These are phyloP conservation scores for Macropodus opercularis DNA, from an alignment of 2,797 vertebrate species.

Conservation along the genomic window DNA sequence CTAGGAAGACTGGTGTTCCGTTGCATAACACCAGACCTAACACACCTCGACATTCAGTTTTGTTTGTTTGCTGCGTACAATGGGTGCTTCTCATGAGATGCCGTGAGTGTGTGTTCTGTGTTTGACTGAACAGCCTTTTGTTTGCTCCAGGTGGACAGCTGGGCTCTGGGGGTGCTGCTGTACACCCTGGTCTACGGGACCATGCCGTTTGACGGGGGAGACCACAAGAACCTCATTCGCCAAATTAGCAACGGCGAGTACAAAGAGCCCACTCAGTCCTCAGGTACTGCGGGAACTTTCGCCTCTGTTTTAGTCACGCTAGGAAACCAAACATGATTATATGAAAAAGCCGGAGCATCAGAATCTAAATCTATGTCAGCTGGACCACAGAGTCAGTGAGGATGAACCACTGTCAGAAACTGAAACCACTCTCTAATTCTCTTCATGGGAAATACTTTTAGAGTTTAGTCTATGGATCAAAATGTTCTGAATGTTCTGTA, in stretches of 20 bases:
- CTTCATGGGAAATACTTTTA: too few relatives aligned
- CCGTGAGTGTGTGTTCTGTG: neutral
- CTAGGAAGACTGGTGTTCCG: constrained; percentile 2
- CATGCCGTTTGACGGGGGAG: constrained; percentile 98
- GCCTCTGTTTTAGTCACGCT: constrained; percentile 1
- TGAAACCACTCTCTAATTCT: too few relatives aligned
- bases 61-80: neutral
- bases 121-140: constrained; percentile 8
- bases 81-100: neutral
- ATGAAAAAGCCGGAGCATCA: neutral
- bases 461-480: too few relatives aligned
- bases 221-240: constrained; percentile 98
- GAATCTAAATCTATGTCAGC: constrained; percentile 14
- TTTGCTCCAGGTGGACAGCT: constrained; percentile 92
- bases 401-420: neutral
- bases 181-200: constrained; percentile 98
- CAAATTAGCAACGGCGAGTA: constrained; percentile 99
- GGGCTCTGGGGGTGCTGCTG: constrained; percentile 98
- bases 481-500: constrained; percentile 7
- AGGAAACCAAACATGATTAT: constrained; percentile 3
- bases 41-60: constrained; percentile 4
- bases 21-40: constrained; percentile 13
- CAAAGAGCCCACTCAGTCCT: constrained; percentile 97
- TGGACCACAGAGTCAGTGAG: constrained; percentile 1
- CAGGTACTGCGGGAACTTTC: constrained; percentile 81